A percentile compares a stretch with the other conserved stretches of the same genome.
These are phyloP conservation scores for Drosophila jambulina DNA, from an alignment of 1,140 invertebrate species.

Conservation along the genomic window DNA sequence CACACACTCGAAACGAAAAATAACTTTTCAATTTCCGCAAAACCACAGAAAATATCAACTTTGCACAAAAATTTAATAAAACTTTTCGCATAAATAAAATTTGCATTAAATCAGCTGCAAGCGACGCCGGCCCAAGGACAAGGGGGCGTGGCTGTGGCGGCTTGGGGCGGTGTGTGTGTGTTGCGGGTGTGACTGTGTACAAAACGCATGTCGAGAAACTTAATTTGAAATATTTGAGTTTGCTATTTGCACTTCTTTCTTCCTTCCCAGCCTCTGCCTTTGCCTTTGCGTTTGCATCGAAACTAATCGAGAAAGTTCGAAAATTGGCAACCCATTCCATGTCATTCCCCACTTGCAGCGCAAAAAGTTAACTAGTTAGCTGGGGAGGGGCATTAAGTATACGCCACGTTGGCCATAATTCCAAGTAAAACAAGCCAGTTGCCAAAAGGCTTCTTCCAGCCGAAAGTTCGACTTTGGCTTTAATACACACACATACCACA, in stretches of 20 bases:
- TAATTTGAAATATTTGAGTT: slow-evolving; percentile 84
- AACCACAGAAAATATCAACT: slow-evolving; percentile 84
- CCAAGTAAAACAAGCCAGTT: slow-evolving; percentile 39
- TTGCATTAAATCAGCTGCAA: slow-evolving; percentile 83
- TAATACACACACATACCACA: not conserved
- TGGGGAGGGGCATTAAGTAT: slow-evolving; percentile 57
- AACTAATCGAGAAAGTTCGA: slow-evolving; percentile 83
- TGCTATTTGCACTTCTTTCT: slow-evolving; percentile 76
- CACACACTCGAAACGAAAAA: slow-evolving; percentile 50
- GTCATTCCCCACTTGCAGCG: slow-evolving; percentile 38
- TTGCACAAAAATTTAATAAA: slow-evolving; percentile 84
- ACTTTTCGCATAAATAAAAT: slow-evolving; percentile 84
- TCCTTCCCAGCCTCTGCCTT: slow-evolving; percentile 15
- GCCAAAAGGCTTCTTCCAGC: slow-evolving; percentile 49
- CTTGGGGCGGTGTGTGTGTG: slow-evolving; percentile 44
- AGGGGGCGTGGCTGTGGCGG: slow-evolving; percentile 48
- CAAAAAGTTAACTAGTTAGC: slow-evolving; percentile 75
- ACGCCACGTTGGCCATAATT: slow-evolving; percentile 61
- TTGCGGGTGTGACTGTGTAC: slow-evolving; percentile 39
- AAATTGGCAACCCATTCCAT: slow-evolving; percentile 59
- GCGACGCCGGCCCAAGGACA: slow-evolving; percentile 45
- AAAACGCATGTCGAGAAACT: slow-evolving; percentile 82
- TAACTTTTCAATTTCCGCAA: slow-evolving; percentile 84
- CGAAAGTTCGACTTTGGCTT: slow-evolving; percentile 47
- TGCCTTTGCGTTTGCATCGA: slow-evolving; percentile 52